phyloP scores from a whole-genome alignment of 2,888 invertebrate genomes.

The Melieria omissa region DNA sequence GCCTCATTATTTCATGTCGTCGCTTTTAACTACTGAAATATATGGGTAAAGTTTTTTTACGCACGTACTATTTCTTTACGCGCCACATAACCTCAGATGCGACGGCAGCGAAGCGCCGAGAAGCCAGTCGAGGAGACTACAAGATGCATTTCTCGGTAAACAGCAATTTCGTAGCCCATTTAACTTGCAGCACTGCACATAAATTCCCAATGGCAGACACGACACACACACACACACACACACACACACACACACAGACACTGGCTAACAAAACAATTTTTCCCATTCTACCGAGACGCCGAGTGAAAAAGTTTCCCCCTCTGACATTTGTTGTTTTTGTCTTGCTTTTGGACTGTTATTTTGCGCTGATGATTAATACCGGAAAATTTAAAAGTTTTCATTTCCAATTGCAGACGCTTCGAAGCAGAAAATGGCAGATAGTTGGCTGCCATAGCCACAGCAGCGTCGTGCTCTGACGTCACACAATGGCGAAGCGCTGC shows the following conservation, averaged over 20 bases:
- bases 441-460: too few relatives aligned
- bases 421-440: slow-evolving; percentile 21
- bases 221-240: slow-evolving; percentile 19
- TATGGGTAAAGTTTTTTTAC: too few relatives aligned
- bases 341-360: neutral
- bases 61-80: too few relatives aligned
- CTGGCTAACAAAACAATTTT: neutral
- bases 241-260: neutral
- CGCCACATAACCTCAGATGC: too few relatives aligned
- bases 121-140: too few relatives aligned
- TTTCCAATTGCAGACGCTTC: slow-evolving; percentile 1
- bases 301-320: neutral
- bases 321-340: neutral
- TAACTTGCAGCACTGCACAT: slow-evolving; percentile 25
- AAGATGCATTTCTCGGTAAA: too few relatives aligned
- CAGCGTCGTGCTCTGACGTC: too few relatives aligned
- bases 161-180: slow-evolving; percentile 30
- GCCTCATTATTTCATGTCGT: too few relatives aligned
- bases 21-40: too few relatives aligned
- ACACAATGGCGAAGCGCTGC: neutral
- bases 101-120: too few relatives aligned
- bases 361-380: slow-evolving; percentile 7
- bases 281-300: neutral
- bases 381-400: slow-evolving; percentile 22
- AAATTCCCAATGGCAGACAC: neutral